phyloP scores from a whole-genome alignment of 2,888 invertebrate genomes.

The Liposcelis brunnea region DNA sequence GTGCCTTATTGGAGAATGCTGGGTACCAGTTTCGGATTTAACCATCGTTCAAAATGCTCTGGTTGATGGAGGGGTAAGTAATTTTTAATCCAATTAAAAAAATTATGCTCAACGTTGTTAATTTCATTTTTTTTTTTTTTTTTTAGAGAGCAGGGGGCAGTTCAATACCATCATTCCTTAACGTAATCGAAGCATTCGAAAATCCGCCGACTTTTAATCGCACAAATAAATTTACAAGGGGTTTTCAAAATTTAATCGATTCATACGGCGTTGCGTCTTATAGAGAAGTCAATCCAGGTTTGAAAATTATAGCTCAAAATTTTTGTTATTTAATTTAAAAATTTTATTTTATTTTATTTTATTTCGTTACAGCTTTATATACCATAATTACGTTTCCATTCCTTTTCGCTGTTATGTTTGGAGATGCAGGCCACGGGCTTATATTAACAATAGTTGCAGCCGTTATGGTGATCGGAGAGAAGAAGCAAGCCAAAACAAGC shows the following conservation, averaged over 20 bases:
- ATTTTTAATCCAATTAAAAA: constrained; percentile 3
- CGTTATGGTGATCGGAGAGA: constrained; percentile 45
- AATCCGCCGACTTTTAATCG: constrained; percentile 82
- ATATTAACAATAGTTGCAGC: constrained; percentile 46
- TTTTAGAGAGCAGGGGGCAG: constrained; percentile 55
- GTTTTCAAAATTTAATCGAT: constrained; percentile 86
- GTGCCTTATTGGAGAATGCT: constrained; percentile 78
- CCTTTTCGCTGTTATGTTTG: constrained; percentile 63
- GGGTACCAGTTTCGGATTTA: constrained; percentile 61
- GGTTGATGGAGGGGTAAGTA: constrained; percentile 58
- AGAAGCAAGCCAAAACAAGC: constrained; percentile 34
- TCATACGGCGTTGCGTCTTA: constrained; percentile 86
- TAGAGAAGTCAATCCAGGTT: constrained; percentile 80
- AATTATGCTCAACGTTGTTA: not conserved
- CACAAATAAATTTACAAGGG: constrained; percentile 80
- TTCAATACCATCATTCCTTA: constrained; percentile 81
- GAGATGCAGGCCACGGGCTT: constrained; percentile 54
- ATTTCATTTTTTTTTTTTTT: constrained; percentile 10
- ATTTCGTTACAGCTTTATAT: constrained; percentile 39
- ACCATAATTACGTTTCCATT: constrained; percentile 61
- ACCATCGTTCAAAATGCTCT: constrained; percentile 58
- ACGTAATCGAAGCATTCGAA: constrained; percentile 64
- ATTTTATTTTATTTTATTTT: not conserved
- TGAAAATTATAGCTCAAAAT: constrained; percentile 8
- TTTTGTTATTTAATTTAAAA: not conserved